phyloP scores from a whole-genome alignment of 2,888 invertebrate species.

The Stramonita haemastoma region DNA sequence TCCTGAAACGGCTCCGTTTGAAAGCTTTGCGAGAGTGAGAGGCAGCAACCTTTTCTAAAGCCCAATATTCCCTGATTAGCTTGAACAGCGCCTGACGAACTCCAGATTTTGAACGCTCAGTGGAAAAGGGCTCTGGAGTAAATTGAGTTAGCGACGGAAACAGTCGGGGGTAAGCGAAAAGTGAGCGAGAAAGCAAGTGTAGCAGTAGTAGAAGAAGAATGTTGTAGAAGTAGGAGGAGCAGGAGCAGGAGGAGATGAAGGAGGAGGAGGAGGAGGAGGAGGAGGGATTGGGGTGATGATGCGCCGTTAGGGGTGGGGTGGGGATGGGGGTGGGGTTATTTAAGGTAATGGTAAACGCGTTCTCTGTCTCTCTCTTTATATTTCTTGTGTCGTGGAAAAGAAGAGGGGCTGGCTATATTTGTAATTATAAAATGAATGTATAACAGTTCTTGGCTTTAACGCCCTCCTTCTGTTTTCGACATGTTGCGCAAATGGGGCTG shows the following conservation, averaged over 20 bases:
- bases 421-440: slow-evolving; percentile 9
- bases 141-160: slow-evolving; percentile 25
- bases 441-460: neutral
- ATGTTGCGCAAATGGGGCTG: neutral
- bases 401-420: neutral
- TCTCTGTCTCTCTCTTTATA: neutral
- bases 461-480: neutral
- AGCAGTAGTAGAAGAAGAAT: neutral
- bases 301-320: neutral
- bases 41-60: slow-evolving; percentile 32
- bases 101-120: slow-evolving; percentile 31
- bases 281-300: neutral
- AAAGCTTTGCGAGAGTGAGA: neutral
- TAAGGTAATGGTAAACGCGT: neutral
- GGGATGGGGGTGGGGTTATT: neutral
- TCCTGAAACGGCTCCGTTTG: neutral
- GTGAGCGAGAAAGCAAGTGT: neutral
- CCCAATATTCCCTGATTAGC: slow-evolving; percentile 32
- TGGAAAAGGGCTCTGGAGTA: slow-evolving; percentile 27
- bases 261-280: neutral
- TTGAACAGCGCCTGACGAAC: slow-evolving; percentile 26
- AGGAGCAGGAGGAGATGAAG: neutral
- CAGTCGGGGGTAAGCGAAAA: neutral
- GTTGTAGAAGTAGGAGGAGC: neutral
- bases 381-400: neutral